Evolutionary conservation across 30 jellyfish, hydroid and myxozoan genomes (phyloP).

Genomic region (Pelagia noctiluca): DNA sequence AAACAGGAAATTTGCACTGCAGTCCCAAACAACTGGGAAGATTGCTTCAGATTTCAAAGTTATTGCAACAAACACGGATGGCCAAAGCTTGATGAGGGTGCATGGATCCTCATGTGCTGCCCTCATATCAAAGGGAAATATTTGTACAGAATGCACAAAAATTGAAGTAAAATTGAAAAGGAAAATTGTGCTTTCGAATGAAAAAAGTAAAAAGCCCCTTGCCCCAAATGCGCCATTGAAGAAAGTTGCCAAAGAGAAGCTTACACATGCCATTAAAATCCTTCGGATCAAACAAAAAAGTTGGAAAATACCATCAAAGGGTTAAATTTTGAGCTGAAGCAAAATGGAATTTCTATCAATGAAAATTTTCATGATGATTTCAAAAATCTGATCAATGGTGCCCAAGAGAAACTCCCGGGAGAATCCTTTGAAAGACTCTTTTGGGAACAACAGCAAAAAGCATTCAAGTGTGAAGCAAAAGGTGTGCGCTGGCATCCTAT

Average conservation of each 20-base stretch:
- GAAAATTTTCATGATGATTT: too few relatives aligned
- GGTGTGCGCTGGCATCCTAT: slow-evolving; percentile 8
- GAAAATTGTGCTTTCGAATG: not conserved
- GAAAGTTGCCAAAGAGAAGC: slow-evolving; percentile 9
- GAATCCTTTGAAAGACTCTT: slow-evolving; percentile 3
- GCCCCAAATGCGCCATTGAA: slow-evolving; percentile 7
- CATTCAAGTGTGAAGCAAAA: too few relatives aligned
- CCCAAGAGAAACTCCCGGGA: slow-evolving; percentile 8
- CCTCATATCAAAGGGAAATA: too few relatives aligned
- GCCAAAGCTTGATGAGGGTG: not conserved
- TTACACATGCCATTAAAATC: slow-evolving; percentile 6
- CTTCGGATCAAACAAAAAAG: too few relatives aligned
- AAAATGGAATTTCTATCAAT: too few relatives aligned
- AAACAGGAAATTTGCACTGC: slow-evolving; percentile 7
- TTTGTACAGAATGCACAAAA: too few relatives aligned
- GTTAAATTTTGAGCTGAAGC: too few relatives aligned
- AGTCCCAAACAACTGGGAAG: slow-evolving; percentile 1
- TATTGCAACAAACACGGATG: slow-evolving; percentile 5
- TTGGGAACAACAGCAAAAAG: too few relatives aligned
- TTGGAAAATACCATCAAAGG: too few relatives aligned
- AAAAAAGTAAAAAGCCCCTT: not conserved
- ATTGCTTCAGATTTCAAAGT: slow-evolving; percentile 8
- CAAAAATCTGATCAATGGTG: slow-evolving; percentile 5
- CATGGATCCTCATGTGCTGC: too few relatives aligned
- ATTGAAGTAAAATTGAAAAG: too few relatives aligned